Base-by-base conservation (phyloP, 2,888 invertebrate species). In the Eupithecia pulchellata region DNA sequence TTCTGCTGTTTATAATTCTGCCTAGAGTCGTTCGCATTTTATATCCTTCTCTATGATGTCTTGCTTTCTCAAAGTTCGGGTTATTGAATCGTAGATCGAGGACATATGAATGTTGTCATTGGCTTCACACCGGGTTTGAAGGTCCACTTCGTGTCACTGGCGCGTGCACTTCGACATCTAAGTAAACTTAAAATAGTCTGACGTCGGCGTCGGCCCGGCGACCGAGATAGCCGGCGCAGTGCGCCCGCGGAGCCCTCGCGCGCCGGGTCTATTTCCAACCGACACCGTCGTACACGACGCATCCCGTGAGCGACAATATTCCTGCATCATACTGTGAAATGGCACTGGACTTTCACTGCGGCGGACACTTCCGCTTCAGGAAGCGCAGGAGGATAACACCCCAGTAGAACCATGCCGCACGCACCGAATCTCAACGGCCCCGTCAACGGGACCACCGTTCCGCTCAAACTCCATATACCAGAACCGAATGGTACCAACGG, bases 181-280 rank as follows among this genome's bases (percentile, higher is more conserved):
- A 89, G 89, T 91, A 92, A 92, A 93, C 94, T 81, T 69, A 93
- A 94, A 94, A 94, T 93, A 94, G 93, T 93, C 90, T 81, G 86
- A 91, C 92, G 77, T 81, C 84, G 85, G 83, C 85, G 84, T 83
- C 88, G 85, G 90, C 92, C 91, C 91, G 91, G 93, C 93, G 93
- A 92, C 93, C 93, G 93, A 93, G 91, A 89, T 93, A 92, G 88
- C 89, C 86, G 89, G 85, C 90, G 89, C 90, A 93, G 93, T 93
- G 85, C 86, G 90, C 84, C 86, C 92, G 92, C 92, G 91, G 86
- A 89, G 83, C 91, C 86, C 91, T 88, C 91, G 84, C 93, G 89
- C 89, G 92, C 89, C 93, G 93, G 93, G 91, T 91, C 93, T 94
- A 94, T 94, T 94, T 93, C 88, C 85, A 90, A 89, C 89, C 85